Evolutionary conservation across 2,113 vertebrate genomes (phyloP).

Genomic region (Chionis minor): DNA sequence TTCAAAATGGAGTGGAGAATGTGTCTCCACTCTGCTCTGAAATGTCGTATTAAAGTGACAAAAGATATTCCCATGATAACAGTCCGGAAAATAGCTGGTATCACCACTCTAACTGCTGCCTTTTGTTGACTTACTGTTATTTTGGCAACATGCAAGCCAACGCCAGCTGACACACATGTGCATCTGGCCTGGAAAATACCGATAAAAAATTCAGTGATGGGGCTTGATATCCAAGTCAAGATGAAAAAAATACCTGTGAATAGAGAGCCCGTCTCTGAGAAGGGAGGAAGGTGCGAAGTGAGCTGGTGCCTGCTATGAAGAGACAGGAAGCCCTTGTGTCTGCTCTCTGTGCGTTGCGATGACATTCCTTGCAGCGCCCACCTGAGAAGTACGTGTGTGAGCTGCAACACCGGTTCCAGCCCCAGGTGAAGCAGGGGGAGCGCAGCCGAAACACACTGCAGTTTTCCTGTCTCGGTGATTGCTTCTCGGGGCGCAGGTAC

Average conservation of each 20-base stretch:
- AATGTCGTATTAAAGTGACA: neutral
- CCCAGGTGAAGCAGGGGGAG: neutral
- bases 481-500: neutral
- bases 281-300: neutral
- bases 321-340: neutral
- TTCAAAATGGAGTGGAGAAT: neutral
- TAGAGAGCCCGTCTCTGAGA: neutral
- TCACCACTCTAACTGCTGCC: neutral
- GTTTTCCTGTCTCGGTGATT: neutral
- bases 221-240: neutral
- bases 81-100: neutral
- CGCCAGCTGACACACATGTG: neutral
- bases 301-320: neutral
- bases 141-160: neutral
- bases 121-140: neutral
- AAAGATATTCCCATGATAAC: neutral
- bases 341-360: neutral
- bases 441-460: neutral
- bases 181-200: neutral
- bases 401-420: too few species aligned
- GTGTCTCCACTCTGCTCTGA: neutral
- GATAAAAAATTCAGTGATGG: neutral
- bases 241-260: neutral
- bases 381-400: neutral
- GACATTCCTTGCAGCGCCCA: neutral